A percentile compares a stretch with the other conserved stretches of the same genome.
Evolutionary conservation across 2,888 invertebrate species (phyloP).

Genomic region (Chrysodeixis includens): DNA sequence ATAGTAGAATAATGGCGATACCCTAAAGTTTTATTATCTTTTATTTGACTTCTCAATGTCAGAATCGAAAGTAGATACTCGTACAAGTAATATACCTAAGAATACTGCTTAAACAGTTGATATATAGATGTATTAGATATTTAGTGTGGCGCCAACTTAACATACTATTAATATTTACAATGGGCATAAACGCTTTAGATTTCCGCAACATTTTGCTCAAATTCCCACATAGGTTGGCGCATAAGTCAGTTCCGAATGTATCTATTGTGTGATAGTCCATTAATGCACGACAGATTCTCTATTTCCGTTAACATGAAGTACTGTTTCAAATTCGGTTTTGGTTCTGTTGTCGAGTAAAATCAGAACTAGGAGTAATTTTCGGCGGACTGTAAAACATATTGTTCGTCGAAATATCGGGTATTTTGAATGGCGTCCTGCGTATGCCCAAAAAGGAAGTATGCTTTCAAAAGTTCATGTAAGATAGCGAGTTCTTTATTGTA

Average conservation of each 20-base stretch:
- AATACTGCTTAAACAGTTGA: no score
- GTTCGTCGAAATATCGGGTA: no score
- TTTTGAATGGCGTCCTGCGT: not conserved
- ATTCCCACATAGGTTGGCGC: slow-evolving; percentile 7
- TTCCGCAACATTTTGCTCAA: slow-evolving; percentile 2
- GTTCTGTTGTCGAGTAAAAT: not conserved
- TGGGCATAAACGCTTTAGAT: slow-evolving; percentile 16
- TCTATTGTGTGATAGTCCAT: slow-evolving; percentile 13
- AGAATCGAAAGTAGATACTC: no score
- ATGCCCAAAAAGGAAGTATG: no score
- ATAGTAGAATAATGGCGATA: slow-evolving; percentile 19
- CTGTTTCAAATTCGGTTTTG: slow-evolving; percentile 5
- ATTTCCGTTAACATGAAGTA: slow-evolving; percentile 28
- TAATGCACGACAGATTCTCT: slow-evolving; percentile 29
- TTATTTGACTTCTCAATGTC: not conserved
- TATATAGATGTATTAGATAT: no score
- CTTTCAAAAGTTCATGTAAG: no score
- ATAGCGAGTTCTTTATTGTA: no score
- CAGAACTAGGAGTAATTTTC: no score
- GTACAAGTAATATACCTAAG: no score
- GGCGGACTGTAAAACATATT: no score
- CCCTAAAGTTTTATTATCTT: not conserved
- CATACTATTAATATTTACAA: slow-evolving; percentile 1
- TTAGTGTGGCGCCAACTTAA: no score
- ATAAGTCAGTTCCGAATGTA: slow-evolving; percentile 10